Evolutionary conservation across 2,888 invertebrate species (phyloP).

Genomic region (Lycophotia porphyrea): DNA sequence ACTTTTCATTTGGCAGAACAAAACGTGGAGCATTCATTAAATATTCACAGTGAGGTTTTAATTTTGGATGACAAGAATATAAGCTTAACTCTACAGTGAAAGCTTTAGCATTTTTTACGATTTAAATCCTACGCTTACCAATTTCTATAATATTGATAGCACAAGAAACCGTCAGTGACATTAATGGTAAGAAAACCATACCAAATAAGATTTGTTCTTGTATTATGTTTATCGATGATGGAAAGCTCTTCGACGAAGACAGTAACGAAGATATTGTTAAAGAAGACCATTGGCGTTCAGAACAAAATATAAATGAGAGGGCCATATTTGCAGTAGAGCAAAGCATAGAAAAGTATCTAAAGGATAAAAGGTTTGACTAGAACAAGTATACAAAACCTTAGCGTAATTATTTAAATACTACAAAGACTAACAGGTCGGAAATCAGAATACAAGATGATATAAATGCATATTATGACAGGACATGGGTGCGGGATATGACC

Average conservation of each 20-base stretch:
- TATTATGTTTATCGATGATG: neutral
- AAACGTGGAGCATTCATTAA: constrained; percentile 13
- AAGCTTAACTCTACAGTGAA: neutral
- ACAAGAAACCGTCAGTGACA: neutral
- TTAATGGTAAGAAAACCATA: neutral
- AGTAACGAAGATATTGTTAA: too few relatives aligned
- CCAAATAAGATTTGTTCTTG: neutral
- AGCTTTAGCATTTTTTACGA: neutral
- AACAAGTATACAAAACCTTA: too few relatives aligned
- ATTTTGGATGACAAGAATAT: neutral
- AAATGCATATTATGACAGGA: neutral
- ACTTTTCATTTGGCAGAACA: constrained; percentile 1
- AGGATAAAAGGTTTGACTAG: too few relatives aligned
- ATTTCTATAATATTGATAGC: neutral
- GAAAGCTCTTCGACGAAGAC: too few relatives aligned
- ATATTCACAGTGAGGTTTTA: neutral
- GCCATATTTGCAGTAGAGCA: too few relatives aligned
- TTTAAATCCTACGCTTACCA: neutral
- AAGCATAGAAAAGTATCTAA: too few relatives aligned
- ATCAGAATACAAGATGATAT: too few relatives aligned
- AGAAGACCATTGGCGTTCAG: too few relatives aligned
- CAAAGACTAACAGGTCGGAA: too few relatives aligned
- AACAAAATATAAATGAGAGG: too few relatives aligned
- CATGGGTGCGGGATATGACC: neutral
- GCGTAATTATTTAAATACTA: too few relatives aligned